Conservation (phyloP, 2,797 vertebrate species). For the Onychomys torridus region DNA sequence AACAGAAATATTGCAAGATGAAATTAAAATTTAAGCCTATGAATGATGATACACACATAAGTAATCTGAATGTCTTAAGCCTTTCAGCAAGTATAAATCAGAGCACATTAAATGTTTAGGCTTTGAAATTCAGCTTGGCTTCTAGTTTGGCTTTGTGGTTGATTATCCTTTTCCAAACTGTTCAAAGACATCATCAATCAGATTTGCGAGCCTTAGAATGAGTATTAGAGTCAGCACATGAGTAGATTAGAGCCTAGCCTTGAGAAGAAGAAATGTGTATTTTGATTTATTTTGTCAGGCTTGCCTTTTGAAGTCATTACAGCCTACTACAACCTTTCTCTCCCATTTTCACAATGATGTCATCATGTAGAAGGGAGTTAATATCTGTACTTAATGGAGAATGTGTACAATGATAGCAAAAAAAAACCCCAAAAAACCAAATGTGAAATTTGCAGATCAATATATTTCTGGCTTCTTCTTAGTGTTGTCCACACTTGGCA, state of each 20-base stretch:
- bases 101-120: conserved; percentile 63
- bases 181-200: conserved; percentile 72
- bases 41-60: conserved; percentile 30
- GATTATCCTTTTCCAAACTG: conserved; percentile 72
- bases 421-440: not conserved
- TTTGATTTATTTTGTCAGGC: conserved; percentile 72
- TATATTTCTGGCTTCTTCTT: conserved; percentile 44
- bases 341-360: conserved; percentile 18
- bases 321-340: not conserved
- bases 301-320: conserved; percentile 57
- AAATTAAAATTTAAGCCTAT: conserved; percentile 67
- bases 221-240: conserved; percentile 59
- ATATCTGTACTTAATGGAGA: not conserved
- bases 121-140: conserved; percentile 63
- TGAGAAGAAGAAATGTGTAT: conserved; percentile 46
- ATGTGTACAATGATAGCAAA: not conserved
- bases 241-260: conserved; percentile 46
- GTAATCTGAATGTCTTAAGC: conserved; percentile 56
- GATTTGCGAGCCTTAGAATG: conserved; percentile 44
- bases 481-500: conserved; percentile 18
- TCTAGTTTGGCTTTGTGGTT: conserved; percentile 64
- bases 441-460: conserved; percentile 42
- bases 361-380: not conserved
- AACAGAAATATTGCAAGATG: conserved; percentile 23
- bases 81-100: conserved; percentile 64